Conservation (phyloP, 2,888 invertebrate species). For the Drosophila atripex region DNA sequence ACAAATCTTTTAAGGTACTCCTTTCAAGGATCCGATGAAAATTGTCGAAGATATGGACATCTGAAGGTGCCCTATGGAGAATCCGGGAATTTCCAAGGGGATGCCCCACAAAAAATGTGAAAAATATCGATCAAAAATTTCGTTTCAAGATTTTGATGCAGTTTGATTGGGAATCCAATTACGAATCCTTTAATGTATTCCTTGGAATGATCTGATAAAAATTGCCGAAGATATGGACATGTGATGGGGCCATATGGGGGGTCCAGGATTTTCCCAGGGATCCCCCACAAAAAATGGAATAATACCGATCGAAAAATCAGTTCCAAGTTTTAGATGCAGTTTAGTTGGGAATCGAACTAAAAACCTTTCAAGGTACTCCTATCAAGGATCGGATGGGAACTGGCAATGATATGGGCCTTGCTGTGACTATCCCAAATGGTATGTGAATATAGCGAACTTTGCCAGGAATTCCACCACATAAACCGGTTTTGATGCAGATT, state of each 20-base stretch:
- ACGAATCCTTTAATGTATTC: neutral
- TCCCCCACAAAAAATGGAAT: neutral
- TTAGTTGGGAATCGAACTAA: neutral
- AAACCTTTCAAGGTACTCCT: neutral
- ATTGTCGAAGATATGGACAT: neutral
- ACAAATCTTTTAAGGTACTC: neutral
- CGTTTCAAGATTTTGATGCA: neutral
- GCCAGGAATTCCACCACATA: no score
- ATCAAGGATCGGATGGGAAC: neutral
- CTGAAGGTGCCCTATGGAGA: neutral
- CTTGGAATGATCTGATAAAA: neutral
- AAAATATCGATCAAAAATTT: neutral
- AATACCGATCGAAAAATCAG: neutral
- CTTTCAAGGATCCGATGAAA: neutral
- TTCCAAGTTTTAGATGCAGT: neutral
- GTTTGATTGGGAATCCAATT: neutral
- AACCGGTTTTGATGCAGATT: no score
- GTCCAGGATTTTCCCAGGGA: neutral
- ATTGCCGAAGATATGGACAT: no score
- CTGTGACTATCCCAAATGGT: no score
- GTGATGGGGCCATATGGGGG: neutral
- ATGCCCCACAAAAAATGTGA: neutral
- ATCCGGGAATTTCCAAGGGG: neutral
- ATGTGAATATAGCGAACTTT: no score
- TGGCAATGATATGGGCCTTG: neutral